Conservation (phyloP, 2,888 invertebrate genomes). For the Nemapogon koenigi region DNA sequence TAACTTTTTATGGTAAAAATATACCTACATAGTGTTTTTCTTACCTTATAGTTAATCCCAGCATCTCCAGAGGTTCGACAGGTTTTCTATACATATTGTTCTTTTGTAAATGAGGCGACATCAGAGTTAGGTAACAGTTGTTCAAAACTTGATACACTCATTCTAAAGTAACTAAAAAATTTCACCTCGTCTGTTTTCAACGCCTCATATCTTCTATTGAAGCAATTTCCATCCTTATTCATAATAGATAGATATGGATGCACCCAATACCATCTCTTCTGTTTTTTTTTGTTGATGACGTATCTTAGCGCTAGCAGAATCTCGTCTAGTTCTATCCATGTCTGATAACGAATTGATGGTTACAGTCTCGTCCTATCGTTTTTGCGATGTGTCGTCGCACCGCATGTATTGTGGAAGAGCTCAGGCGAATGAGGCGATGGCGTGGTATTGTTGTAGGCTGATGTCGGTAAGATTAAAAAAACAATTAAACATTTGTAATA, state of each 20-base stretch:
- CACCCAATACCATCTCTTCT: constrained; percentile 8
- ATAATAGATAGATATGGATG: constrained; percentile 7
- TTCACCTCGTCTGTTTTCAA: constrained; percentile 3
- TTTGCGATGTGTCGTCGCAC: too few relatives aligned
- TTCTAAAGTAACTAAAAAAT: constrained; percentile 14
- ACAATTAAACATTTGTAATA: too few relatives aligned
- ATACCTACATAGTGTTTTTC: too few relatives aligned
- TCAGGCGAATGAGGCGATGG: too few relatives aligned
- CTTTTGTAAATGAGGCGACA: constrained; percentile 18
- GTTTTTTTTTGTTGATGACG: constrained; percentile 4
- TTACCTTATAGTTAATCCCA: constrained; percentile 13
- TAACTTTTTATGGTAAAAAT: background rate
- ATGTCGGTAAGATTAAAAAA: too few relatives aligned
- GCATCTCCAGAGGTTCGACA: constrained; percentile 14
- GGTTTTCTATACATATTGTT: constrained; percentile 19
- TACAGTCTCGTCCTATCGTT: too few relatives aligned
- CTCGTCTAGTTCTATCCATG: constrained; percentile 3
- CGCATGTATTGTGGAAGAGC: too few relatives aligned
- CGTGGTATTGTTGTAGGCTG: too few relatives aligned
- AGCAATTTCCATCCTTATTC: constrained; percentile 6
- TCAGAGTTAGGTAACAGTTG: constrained; percentile 14
- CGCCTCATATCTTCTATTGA: constrained; percentile 8
- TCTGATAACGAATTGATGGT: constrained; percentile 4
- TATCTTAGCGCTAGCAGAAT: background rate
- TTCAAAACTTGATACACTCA: constrained; percentile 16